phyloP scores from a whole-genome alignment of 2,888 invertebrate species.

The Dione vanillae region DNA sequence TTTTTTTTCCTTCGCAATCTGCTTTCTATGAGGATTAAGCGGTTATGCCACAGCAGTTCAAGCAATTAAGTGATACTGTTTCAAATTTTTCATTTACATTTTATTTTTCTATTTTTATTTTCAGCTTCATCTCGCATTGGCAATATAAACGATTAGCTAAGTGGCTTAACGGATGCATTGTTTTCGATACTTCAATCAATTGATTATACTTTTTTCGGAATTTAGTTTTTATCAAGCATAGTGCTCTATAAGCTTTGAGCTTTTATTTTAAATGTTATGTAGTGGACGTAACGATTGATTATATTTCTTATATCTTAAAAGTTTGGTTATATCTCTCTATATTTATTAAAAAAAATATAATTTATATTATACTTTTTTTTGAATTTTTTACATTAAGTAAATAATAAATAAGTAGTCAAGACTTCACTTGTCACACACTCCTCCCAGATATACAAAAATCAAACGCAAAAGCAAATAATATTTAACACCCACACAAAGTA shows the following conservation, averaged over 20 bases:
- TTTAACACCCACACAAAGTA: conserved; percentile 3
- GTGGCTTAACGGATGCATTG: conserved; percentile 36
- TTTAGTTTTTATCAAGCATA: conserved; percentile 1
- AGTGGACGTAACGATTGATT: background rate
- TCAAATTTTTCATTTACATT: conserved; percentile 55
- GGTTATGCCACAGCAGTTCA: conserved; percentile 50
- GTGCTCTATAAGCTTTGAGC: conserved; percentile 7
- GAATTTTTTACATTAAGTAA: no score
- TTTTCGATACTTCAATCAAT: conserved; percentile 28
- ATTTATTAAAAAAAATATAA: no score
- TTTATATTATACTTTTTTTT: no score
- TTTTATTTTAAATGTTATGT: background rate
- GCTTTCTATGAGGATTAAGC: conserved; percentile 66
- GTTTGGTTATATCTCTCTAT: background rate
- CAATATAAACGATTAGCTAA: conserved; percentile 45
- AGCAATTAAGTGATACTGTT: conserved; percentile 64
- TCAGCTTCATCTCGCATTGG: conserved; percentile 46
- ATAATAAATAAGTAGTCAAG: background rate
- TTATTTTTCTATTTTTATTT: background rate
- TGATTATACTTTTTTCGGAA: conserved; percentile 8
- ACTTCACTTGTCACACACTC: background rate
- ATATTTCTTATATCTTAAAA: background rate
- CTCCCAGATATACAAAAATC: background rate
- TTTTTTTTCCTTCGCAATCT: conserved; percentile 58
- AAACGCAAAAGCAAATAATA: conserved; percentile 12